Conservation (phyloP, 1,140 invertebrate genomes). For the Eurosta solidaginis region DNA sequence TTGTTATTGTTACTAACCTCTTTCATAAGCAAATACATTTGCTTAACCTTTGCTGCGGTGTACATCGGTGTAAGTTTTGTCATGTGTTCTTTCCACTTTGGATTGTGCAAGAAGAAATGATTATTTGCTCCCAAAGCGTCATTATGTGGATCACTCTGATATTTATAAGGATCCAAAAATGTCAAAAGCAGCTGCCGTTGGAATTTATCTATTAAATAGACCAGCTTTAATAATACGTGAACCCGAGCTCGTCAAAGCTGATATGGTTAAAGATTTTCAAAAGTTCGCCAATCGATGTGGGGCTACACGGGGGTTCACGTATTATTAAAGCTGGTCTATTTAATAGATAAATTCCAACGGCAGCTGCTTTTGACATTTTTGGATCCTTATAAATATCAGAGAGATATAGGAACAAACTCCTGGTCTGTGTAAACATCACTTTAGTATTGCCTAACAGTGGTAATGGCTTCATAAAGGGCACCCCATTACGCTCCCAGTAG, state of each 20-base stretch:
- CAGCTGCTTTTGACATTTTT: slow-evolving; percentile 44
- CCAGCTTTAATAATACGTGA: too few relatives aligned
- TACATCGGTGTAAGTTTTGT: slow-evolving; percentile 63
- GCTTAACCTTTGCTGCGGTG: too few relatives aligned
- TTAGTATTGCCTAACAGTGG: slow-evolving; percentile 49
- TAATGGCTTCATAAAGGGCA: slow-evolving; percentile 46
- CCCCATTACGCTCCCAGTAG: slow-evolving; percentile 53
- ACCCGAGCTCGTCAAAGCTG: too few relatives aligned
- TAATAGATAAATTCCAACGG: slow-evolving; percentile 60
- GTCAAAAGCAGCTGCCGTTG: too few relatives aligned
- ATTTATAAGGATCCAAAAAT: too few relatives aligned
- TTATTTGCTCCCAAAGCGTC: slow-evolving; percentile 48
- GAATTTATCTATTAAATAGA: too few relatives aligned
- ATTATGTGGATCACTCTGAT: slow-evolving; percentile 45
- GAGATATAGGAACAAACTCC: slow-evolving; percentile 44
- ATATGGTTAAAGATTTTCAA: too few relatives aligned
- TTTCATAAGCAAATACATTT: too few relatives aligned
- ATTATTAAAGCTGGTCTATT: slow-evolving; percentile 59
- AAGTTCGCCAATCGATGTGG: too few relatives aligned
- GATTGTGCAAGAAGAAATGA: slow-evolving; percentile 50
- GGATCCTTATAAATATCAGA: slow-evolving; percentile 47
- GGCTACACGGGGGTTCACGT: too few relatives aligned
- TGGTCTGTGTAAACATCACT: slow-evolving; percentile 40
- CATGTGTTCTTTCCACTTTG: slow-evolving; percentile 63
- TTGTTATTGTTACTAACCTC: too few relatives aligned